Conservation (phyloP, 2,113 vertebrate genomes). For the Sorex araneus region DNA sequence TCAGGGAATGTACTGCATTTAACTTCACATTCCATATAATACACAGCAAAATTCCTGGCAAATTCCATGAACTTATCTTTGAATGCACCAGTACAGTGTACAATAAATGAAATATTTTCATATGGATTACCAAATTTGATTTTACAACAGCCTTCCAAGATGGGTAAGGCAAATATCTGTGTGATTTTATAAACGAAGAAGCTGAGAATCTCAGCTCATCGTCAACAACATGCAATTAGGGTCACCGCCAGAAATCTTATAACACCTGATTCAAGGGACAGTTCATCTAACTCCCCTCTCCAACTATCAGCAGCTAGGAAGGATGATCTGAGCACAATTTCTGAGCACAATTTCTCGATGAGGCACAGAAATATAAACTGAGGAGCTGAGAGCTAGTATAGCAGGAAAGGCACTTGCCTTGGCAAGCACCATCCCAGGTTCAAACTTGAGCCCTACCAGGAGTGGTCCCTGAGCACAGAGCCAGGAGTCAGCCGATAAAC, state of each 20-base stretch:
- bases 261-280: not conserved
- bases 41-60: constrained; percentile 38
- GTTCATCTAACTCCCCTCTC: not conserved
- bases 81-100: not conserved
- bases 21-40: constrained; percentile 35
- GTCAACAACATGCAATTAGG: not conserved
- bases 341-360: not conserved
- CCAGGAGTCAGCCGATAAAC: no score
- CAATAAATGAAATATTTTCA: constrained; percentile 45
- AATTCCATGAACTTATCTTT: constrained; percentile 64
- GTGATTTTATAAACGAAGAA: not conserved
- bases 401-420: no score
- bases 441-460: no score
- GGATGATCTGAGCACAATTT: not conserved
- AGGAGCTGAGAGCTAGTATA: no score
- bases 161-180: not conserved
- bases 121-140: constrained; percentile 37
- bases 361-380: not conserved
- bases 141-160: constrained; percentile 18
- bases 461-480: no score
- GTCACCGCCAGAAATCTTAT: not conserved
- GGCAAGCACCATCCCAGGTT: no score
- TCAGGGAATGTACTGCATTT: constrained; percentile 13
- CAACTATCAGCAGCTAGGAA: not conserved
- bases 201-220: not conserved